Percentiles rank a stretch among this genome's conserved stretches.
These are phyloP conservation scores for Capitella teleta DNA, from an alignment of 1,140 invertebrate genomes.

Conservation along the genomic window DNA sequence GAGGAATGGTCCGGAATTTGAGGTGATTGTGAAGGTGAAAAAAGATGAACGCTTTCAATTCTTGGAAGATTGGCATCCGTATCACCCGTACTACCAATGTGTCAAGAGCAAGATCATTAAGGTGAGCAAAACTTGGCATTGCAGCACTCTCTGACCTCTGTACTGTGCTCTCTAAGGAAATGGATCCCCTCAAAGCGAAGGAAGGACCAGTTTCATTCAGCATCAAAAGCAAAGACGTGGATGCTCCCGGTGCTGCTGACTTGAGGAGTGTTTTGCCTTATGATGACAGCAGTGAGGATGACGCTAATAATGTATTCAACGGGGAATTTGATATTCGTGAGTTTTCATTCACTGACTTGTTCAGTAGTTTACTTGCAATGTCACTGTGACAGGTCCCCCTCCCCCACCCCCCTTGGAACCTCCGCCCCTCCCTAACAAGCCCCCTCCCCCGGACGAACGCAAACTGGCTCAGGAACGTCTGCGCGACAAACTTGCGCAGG, in stretches of 20 bases:
- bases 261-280: neutral
- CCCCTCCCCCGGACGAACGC: too few relatives aligned
- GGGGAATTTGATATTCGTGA: neutral
- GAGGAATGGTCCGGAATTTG: constrained; percentile 87
- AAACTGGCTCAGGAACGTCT: constrained; percentile 53
- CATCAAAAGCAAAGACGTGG: neutral
- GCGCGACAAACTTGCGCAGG: constrained; percentile 52
- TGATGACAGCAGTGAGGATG: constrained; percentile 1
- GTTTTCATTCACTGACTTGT: neutral
- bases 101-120: too few relatives aligned
- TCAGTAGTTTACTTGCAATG: neutral
- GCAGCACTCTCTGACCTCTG: neutral
- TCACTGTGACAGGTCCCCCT: too few relatives aligned
- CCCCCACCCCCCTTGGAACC: too few relatives aligned
- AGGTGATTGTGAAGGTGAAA: constrained; percentile 72
- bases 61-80: constrained; percentile 26
- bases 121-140: too few relatives aligned
- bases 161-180: neutral
- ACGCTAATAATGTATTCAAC: neutral
- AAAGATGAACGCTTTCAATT: constrained; percentile 62
- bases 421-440: too few relatives aligned
- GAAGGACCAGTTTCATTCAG: too few relatives aligned
- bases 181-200: too few relatives aligned
- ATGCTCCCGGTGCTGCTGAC: neutral
- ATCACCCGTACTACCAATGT: constrained; percentile 32